Conservation (phyloP, 2,888 invertebrate genomes). For the Tetragonula carbonaria region DNA sequence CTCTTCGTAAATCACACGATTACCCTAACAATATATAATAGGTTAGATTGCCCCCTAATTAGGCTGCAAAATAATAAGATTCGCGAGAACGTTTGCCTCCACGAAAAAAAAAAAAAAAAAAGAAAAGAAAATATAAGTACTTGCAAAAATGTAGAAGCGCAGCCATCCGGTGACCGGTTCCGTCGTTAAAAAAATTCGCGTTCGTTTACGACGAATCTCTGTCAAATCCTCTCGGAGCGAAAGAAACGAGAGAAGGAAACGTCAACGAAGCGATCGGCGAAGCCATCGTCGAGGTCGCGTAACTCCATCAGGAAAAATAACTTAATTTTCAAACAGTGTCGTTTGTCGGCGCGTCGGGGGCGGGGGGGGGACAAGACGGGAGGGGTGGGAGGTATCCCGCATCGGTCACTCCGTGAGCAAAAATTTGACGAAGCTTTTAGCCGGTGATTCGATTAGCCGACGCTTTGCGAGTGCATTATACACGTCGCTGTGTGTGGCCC, state of each 20-base stretch:
- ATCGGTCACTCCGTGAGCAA: constrained; percentile 64
- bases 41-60: too few species aligned
- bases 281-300: constrained; percentile 41
- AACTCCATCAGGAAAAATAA: constrained; percentile 75
- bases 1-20: too few species aligned
- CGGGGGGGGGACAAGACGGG: neutral
- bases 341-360: constrained; percentile 53
- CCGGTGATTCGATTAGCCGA: constrained; percentile 77
- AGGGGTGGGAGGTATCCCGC: constrained; percentile 31
- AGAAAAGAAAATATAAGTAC: too few species aligned
- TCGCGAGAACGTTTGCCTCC: too few species aligned
- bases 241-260: neutral
- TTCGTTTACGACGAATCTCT: too few species aligned
- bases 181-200: too few species aligned
- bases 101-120: too few species aligned
- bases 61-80: too few species aligned
- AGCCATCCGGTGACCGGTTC: too few species aligned
- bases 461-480: constrained; percentile 78
- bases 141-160: too few species aligned
- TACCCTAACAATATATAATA: too few species aligned
- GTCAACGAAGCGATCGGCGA: neutral
- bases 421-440: constrained; percentile 81
- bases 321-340: constrained; percentile 79
- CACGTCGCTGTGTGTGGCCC: constrained; percentile 74
- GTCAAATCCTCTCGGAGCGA: neutral